Percentiles rank a stretch among this genome's conserved stretches.
Conservation (phyloP, 1,140 invertebrate genomes). For the Bombus huntii region DNA sequence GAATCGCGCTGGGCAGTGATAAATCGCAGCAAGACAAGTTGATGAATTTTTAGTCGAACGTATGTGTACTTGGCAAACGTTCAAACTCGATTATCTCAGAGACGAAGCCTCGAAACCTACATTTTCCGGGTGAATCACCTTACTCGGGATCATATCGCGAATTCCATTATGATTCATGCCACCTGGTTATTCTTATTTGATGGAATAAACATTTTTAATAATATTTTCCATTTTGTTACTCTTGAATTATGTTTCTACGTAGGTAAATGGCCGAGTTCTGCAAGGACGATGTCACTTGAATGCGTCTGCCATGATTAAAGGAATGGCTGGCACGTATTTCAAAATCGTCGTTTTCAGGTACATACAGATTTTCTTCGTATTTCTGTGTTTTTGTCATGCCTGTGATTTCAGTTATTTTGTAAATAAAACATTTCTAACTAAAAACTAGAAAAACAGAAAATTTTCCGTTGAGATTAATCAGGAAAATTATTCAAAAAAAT, state of each 20-base stretch:
- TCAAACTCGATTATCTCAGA: constrained; percentile 21
- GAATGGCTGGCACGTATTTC: constrained; percentile 90
- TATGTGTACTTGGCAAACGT: constrained; percentile 1
- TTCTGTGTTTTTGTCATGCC: no score
- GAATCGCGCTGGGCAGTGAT: background rate
- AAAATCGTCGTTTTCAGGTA: constrained; percentile 95
- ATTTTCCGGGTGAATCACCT: constrained; percentile 9
- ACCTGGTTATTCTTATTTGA: background rate
- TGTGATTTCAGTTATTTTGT: background rate
- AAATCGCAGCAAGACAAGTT: background rate
- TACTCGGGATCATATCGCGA: background rate
- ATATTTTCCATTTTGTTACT: background rate
- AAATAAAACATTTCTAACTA: no score
- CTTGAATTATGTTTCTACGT: background rate
- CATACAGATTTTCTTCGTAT: constrained; percentile 5
- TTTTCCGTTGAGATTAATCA: no score
- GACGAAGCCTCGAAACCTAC: constrained; percentile 14
- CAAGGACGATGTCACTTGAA: constrained; percentile 97
- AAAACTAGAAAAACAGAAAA: no score
- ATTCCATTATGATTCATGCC: background rate
- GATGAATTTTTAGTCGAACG: constrained; percentile 10
- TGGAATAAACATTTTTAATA: no score
- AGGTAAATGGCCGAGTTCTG: constrained; percentile 97
- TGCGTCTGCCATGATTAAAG: constrained; percentile 97
- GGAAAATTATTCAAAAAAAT: no score